Percentiles rank a stretch among this genome's conserved stretches.
These are phyloP conservation scores for Corapipo altera DNA, from an alignment of 2,113 vertebrate genomes.

Conservation along the genomic window DNA sequence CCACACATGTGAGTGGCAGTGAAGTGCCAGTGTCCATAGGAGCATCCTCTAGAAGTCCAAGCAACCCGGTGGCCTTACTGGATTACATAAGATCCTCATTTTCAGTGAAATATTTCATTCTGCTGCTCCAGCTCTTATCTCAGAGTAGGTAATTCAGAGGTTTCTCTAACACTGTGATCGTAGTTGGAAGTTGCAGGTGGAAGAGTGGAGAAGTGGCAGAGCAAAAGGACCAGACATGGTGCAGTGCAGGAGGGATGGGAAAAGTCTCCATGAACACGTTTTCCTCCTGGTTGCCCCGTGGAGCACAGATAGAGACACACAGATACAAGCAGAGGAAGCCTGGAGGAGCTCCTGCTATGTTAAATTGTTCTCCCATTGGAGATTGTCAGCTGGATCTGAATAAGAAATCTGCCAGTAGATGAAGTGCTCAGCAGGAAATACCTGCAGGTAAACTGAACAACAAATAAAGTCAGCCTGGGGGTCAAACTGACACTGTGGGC, in stretches of 20 bases:
- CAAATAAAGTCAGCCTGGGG: not conserved
- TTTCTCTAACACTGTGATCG: not conserved
- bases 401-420: not conserved
- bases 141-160: not conserved
- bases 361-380: not conserved
- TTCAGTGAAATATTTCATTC: not conserved
- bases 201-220: not conserved
- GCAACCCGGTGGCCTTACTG: not conserved
- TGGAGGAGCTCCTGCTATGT: not conserved
- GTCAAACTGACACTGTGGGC: not conserved
- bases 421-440: not conserved
- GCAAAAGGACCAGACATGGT: not conserved
- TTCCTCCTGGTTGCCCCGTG: not conserved
- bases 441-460: not conserved
- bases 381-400: not conserved
- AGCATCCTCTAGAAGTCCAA: not conserved
- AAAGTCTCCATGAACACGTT: rapidly evolving
- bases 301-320: not conserved
- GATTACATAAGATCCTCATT: not conserved
- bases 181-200: not conserved
- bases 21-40: not conserved
- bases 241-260: not conserved
- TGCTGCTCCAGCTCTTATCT: not conserved
- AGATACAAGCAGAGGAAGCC: not conserved
- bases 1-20: not conserved